Base-by-base conservation (phyloP, 2,113 vertebrate genomes). In the Castor canadensis region DNA sequence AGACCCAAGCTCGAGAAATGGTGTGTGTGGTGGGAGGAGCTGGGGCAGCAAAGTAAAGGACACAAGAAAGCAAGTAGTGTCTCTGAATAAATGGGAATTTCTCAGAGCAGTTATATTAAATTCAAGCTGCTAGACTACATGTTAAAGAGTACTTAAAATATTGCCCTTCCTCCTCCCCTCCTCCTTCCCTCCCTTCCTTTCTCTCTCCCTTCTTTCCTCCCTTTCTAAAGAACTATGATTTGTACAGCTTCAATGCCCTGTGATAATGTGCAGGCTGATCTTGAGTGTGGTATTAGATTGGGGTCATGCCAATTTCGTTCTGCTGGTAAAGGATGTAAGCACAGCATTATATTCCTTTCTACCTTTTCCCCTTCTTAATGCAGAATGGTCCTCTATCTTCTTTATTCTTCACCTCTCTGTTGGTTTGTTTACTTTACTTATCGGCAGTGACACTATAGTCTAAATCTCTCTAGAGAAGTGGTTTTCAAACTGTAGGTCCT, bases 71-170 rank as follows among this genome's bases (percentile, higher is more conserved):
- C 1, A 3, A 52, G 26, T 3, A 12, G 32, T 87, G 67, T 77
- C 54, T 87, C n/a, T 56, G 35, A 91, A 88, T 64, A 93, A 92
- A 62, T 38, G 38, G 30, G 17, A 35, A 49, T 71, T 64, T 95
- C 49, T 77, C 81, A 66, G 38, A 91, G 81, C 45, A 60, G 26
- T 73, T 52, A 22, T 28, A 45, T 19, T 71, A 62, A 87, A 77
- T 92, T 85, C 3, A 13, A 52, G 54, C 60, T 89, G 45, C 75
- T 72, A 67, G 58, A 19, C 84, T 84, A 38, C 54, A 87, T 58
- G 7, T 64, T 89, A 79, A 95, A 91, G 47, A 86, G 35, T 8
- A 73, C 38, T n/a, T 90, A 84, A 83, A 71, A n/a, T 10, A 32
- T 13, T 64, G 15, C n/a, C 20, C 9, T 2, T 11, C 1, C 20